Evolutionary conservation across 2,888 invertebrate genomes (phyloP), one percentile per base, ranked within the genome.

Genomic region (Sussaba pulchella): DNA sequence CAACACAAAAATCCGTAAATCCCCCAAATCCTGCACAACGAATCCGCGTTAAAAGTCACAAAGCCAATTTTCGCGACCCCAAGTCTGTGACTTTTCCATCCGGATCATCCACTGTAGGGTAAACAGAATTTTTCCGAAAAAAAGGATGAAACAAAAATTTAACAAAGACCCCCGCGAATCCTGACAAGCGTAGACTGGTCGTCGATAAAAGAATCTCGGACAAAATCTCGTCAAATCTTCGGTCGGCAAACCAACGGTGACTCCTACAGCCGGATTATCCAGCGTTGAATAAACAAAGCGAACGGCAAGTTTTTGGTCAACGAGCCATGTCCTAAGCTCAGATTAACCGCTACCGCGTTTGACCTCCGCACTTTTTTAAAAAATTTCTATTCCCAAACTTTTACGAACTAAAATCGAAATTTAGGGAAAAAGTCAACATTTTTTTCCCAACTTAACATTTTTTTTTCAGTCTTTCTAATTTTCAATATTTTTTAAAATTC

Each of bases 241-340:
- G 54, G 43, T 70, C 69, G 10, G 26, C 43, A n/a, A 21, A 26
- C 14, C 47, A 63, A 77, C 81, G 69, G 67, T 86, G 85, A 88
- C 89, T 89, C 86, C 86, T 87, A 86, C 83, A 89, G 72, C 84
- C 81, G 87, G 88, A 89, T 89, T 82, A 89, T 87, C 86, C 83
- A 59, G 9, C 45, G 66, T 47, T 70, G 79, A 84, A 85, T 86
- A 87, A 87, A 86, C 83, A 85, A 31, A 31, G 61, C 19, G 69
- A 47, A 36, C 52, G 66, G 52, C 43, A 45, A 71, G 70, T 70
- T 74, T 31, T 81, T 61, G 31, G 43, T 63, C 63, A 71, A 41
- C 78, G 67, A 81, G 74, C 63, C 70, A 66, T 75, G 66, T 69
- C 78, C 83, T 71, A 82, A 80, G 82, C 78, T 45, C 67, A 81